Base-by-base conservation (phyloP, 2,888 invertebrate genomes). In the Dastarcus helophoroides region DNA sequence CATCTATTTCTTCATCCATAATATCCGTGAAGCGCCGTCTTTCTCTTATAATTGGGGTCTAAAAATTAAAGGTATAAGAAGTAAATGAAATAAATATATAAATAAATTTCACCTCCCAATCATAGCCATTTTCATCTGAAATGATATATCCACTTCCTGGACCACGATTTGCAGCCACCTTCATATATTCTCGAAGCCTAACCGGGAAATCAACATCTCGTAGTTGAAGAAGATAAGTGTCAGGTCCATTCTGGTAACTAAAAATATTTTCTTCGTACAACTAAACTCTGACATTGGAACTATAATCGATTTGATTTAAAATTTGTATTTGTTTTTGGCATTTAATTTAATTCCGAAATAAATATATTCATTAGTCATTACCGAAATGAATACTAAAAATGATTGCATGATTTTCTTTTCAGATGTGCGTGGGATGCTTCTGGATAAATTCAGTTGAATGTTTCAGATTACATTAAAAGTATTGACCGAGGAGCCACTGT, bases 191-290 rank as follows among this genome's bases (percentile, higher is more conserved):
- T 35, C 91, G 77, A 42, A 93, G 70, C 12, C 91, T 73, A 24
- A 86, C 85, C n/a, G 95, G 93, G 68, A 97, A 94, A 58, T 81
- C 80, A 1, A 90, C 84, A 63, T 95, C 95, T 30, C 91, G 75
- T 10, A 94, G 69, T 56, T 95, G 95, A 23, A 97, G 71, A 4
- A 97, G 67, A 59, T 95, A 93, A 2, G 95, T 94, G 58, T 97
- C 95, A 0, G 94, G 94, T 0, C 97, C 95, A 60, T 88, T 83
- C 65, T 94, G 91, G 64, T 94, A 94, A 53, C 90, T 89, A 50
- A 28, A 58, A 50, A 31, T n/a, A 13, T n/a, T n/a, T 32, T 3
- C 7, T n/a, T 17, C 7, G 8, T 11, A 2, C 4, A 2, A 7
- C 7, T 8, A 2, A 9, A 19, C 26, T 10, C 3, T 5, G n/a